phyloP scores from a whole-genome alignment of 2,888 invertebrate genomes.

The Drosophila barbarae region DNA sequence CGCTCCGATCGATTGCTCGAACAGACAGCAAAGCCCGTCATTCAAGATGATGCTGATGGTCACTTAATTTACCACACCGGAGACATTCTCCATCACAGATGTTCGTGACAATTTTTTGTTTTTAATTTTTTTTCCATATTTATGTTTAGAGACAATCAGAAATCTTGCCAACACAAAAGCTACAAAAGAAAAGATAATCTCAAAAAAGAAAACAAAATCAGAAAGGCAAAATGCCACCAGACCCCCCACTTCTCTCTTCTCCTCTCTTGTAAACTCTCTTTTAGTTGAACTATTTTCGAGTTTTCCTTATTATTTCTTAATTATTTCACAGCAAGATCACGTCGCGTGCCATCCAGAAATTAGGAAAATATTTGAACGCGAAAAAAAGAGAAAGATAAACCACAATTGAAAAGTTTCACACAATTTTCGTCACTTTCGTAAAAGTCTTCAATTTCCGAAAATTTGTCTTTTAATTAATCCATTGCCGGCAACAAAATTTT shows the following conservation, averaged over 20 bases:
- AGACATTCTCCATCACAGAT: conserved; percentile 99
- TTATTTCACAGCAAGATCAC: conserved; percentile 44
- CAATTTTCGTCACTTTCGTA: conserved; percentile 35
- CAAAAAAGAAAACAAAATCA: conserved; percentile 12
- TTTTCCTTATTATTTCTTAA: conserved; percentile 64
- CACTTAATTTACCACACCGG: conserved; percentile 99
- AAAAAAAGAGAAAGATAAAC: conserved; percentile 18
- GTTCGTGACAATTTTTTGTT: conserved; percentile 91
- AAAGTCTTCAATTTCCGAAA: conserved; percentile 22
- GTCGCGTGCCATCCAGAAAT: conserved; percentile 42
- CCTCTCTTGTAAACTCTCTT: conserved; percentile 44
- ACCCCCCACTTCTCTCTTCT: conserved; percentile 37
- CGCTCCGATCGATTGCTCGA: conserved; percentile 41
- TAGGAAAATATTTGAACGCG: conserved; percentile 40
- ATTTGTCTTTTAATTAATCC: conserved; percentile 29
- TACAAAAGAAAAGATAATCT: conserved; percentile 11
- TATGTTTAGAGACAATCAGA: conserved; percentile 60
- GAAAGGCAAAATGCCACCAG: conserved; percentile 30
- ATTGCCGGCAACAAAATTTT: conserved; percentile 16
- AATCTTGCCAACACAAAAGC: conserved; percentile 23
- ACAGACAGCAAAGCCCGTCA: conserved; percentile 85
- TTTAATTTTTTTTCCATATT: conserved; percentile 74
- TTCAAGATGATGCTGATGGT: conserved; percentile 99
- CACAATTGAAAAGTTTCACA: conserved; percentile 31
- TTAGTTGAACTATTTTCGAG: conserved; percentile 59